phyloP scores from a whole-genome alignment of 2,113 vertebrate species.

The Nannospalax galili region DNA sequence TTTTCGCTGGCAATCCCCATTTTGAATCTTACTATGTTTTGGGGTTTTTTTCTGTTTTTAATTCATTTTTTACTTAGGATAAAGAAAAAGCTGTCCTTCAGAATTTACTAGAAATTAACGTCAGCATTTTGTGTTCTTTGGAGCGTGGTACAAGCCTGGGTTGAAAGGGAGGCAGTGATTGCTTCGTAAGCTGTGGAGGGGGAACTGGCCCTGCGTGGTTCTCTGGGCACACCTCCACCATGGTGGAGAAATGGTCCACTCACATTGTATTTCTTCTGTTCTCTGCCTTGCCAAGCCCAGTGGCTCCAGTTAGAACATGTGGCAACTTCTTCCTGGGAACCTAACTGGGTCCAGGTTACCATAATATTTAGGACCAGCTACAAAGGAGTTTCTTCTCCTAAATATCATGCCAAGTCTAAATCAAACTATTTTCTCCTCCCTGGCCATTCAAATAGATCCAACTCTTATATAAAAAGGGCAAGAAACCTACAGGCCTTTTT shows the following conservation, averaged over 20 bases:
- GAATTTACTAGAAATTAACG: slow-evolving; percentile 1
- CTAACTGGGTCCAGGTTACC: slow-evolving; percentile 68
- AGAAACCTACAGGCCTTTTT: not conserved
- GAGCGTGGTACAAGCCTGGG: not conserved
- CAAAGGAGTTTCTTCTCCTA: slow-evolving; percentile 73
- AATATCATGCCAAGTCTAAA: slow-evolving; percentile 62
- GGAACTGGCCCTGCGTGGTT: not conserved
- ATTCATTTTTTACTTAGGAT: not conserved
- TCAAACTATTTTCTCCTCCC: slow-evolving; percentile 48
- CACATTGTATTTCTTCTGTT: not conserved
- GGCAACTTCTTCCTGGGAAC: slow-evolving; percentile 72
- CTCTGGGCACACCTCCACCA: not conserved
- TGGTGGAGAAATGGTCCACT: not conserved
- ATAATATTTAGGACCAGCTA: slow-evolving; percentile 73
- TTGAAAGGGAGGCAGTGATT: not conserved
- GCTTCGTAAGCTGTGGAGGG: not conserved
- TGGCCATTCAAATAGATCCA: slow-evolving; percentile 43
- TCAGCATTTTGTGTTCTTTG: not conserved
- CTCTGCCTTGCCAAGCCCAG: slow-evolving; percentile 64
- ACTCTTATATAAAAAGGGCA: slow-evolving; percentile 6
- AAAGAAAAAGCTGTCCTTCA: slow-evolving; percentile 8
- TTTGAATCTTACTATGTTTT: not conserved
- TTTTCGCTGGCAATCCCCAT: not conserved
- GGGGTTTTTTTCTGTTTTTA: not conserved
- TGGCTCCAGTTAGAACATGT: slow-evolving; percentile 76